These are phyloP conservation scores for Dioctria linearis DNA, from an alignment of 2,888 invertebrate species.

Conservation along the genomic window DNA sequence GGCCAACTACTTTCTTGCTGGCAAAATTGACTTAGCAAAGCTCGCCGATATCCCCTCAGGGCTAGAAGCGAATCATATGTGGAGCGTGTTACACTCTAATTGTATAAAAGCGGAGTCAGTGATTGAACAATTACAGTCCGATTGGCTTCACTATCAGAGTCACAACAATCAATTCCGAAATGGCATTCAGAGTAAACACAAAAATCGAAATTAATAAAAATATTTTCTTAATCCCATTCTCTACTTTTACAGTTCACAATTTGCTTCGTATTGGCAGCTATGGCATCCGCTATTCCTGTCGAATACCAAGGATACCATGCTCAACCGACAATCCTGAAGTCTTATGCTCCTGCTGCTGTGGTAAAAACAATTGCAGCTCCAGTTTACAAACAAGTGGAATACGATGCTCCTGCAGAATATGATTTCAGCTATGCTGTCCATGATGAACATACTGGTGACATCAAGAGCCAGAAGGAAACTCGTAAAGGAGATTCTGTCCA, in stretches of 20 bases:
- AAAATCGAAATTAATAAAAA: neutral
- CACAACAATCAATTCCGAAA: neutral
- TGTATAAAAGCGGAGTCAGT: neutral
- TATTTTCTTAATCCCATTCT: neutral
- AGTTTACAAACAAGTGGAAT: slow-evolving; percentile 54
- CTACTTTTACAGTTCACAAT: neutral
- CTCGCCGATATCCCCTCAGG: neutral
- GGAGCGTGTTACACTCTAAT: slow-evolving; percentile 4
- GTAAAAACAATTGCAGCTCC: slow-evolving; percentile 53
- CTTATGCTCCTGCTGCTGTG: slow-evolving; percentile 42
- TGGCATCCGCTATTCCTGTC: neutral
- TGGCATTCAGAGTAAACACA: neutral
- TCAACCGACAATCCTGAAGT: neutral
- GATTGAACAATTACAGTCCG: neutral
- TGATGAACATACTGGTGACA: slow-evolving; percentile 72
- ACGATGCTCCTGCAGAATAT: slow-evolving; percentile 65
- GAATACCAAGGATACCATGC: slow-evolving; percentile 2
- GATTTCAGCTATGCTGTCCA: slow-evolving; percentile 71
- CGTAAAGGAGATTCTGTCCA: slow-evolving; percentile 72
- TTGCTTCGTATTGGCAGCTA: neutral
- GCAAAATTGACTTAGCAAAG: neutral
- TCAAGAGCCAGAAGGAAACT: slow-evolving; percentile 72
- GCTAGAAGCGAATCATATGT: neutral
- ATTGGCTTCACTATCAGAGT: neutral
- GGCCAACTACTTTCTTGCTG: neutral